Percentiles rank a stretch among this genome's conserved stretches.
Evolutionary conservation across 2,797 vertebrate genomes (phyloP).

Genomic region (Hephaestus fuliginosus): DNA sequence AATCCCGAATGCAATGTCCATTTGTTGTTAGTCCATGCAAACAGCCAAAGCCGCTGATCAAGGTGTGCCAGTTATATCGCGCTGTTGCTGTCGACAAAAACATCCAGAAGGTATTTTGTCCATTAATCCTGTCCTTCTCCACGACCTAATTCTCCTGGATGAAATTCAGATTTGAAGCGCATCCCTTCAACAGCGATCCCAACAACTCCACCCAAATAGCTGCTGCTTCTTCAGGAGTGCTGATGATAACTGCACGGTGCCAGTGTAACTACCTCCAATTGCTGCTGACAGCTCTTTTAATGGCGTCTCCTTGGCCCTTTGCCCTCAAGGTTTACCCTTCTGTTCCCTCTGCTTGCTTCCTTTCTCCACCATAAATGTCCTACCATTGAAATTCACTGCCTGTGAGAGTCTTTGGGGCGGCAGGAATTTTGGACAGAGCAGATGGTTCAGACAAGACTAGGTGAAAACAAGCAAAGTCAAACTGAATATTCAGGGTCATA

Average conservation of each 20-base stretch:
- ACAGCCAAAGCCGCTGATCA: constrained; percentile 16
- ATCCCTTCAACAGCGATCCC: not conserved
- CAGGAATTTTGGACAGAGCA: constrained; percentile 22
- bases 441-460: constrained; percentile 7
- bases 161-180: not conserved
- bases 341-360: not conserved
- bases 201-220: not conserved
- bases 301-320: constrained; percentile 7
- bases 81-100: constrained; percentile 20
- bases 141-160: constrained; percentile 29
- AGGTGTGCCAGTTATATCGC: constrained; percentile 25
- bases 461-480: not conserved
- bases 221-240: not conserved
- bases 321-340: constrained; percentile 13
- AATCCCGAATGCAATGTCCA: constrained; percentile 24
- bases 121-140: constrained; percentile 29
- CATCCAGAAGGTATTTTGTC: constrained; percentile 18
- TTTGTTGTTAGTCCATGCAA: constrained; percentile 26
- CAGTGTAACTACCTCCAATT: not conserved
- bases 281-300: constrained; percentile 16
- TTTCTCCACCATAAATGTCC: not conserved
- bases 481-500: not conserved
- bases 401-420: constrained; percentile 12
- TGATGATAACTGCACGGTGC: constrained; percentile 9
- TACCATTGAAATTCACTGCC: constrained; percentile 9